Evolutionary conservation across 1,140 invertebrate species (phyloP).

Genomic region (Oedothorax gibbosus): DNA sequence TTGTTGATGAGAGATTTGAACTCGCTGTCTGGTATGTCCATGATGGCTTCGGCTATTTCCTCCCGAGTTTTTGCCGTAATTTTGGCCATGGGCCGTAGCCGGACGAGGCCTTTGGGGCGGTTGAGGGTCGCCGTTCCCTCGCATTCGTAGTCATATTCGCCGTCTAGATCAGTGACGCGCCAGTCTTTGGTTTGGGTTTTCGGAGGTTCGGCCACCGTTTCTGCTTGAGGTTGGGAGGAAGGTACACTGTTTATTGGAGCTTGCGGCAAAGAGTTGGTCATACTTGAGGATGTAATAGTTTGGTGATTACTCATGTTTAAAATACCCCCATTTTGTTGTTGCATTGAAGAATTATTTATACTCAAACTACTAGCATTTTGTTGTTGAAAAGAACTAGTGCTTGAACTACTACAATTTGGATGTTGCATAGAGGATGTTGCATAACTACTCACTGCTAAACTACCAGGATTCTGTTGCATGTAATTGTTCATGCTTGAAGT

Average conservation of each 20-base stretch:
- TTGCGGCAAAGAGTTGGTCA: not conserved
- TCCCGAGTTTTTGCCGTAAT: conserved; percentile 70
- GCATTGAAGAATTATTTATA: too few species aligned
- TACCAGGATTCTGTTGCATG: too few species aligned
- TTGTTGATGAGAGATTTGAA: conserved; percentile 51
- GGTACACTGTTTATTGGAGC: not conserved
- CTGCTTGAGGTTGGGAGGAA: not conserved
- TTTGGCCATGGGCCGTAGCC: conserved; percentile 85
- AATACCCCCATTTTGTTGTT: too few species aligned
- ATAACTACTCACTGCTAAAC: too few species aligned
- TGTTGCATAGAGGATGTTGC: too few species aligned
- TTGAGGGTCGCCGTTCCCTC: conserved; percentile 84
- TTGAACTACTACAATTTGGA: too few species aligned
- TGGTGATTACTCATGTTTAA: too few species aligned
- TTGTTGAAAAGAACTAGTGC: too few species aligned
- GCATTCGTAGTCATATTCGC: conserved; percentile 48
- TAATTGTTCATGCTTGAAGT: too few species aligned
- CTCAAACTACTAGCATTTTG: too few species aligned
- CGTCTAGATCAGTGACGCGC: conserved; percentile 41
- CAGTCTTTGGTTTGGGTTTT: conserved; percentile 48
- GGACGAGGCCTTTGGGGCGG: conserved; percentile 80
- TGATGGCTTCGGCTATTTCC: conserved; percentile 56
- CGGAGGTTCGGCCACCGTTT: not conserved
- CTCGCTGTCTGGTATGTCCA: conserved; percentile 57
- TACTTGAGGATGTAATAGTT: too few species aligned